phyloP scores from a whole-genome alignment of 2,113 vertebrate species.

The Brachypteracias leptosomus region DNA sequence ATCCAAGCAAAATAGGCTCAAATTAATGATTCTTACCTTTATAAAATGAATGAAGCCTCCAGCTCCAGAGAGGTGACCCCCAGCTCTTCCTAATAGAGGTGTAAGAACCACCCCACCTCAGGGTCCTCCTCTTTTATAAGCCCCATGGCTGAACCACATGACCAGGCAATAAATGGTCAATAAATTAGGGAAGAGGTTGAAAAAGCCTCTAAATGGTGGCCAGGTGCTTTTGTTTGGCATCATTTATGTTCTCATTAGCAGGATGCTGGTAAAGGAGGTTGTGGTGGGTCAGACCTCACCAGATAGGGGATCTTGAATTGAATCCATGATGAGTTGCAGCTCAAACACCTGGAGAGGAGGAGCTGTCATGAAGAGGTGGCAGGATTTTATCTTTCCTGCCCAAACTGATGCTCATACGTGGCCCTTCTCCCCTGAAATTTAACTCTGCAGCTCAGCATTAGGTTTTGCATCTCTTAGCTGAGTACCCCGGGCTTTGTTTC shows the following conservation, averaged over 20 bases:
- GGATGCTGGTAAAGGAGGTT: not conserved
- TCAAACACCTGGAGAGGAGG: not conserved
- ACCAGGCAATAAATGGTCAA: not conserved
- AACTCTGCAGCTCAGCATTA: not conserved
- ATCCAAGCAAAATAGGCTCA: not conserved
- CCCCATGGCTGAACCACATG: not conserved
- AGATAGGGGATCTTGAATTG: not conserved
- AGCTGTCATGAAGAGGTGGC: not conserved
- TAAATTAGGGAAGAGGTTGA: not conserved
- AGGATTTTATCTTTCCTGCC: not conserved
- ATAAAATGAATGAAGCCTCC: not conserved
- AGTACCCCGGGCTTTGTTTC: not conserved
- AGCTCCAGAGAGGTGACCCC: not conserved
- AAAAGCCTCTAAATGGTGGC: no score
- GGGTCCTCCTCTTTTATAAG: not conserved
- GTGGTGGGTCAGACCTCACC: not conserved
- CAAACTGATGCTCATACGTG: accelerated
- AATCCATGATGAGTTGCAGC: not conserved
- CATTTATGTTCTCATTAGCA: not conserved
- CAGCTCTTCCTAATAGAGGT: accelerated
- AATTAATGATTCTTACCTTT: not conserved
- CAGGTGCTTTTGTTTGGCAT: not conserved
- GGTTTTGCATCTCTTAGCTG: not conserved
- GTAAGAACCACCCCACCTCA: accelerated
- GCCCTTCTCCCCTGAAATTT: not conserved